Conservation (phyloP, 2,888 invertebrate genomes). For the Prosapia bicincta region DNA sequence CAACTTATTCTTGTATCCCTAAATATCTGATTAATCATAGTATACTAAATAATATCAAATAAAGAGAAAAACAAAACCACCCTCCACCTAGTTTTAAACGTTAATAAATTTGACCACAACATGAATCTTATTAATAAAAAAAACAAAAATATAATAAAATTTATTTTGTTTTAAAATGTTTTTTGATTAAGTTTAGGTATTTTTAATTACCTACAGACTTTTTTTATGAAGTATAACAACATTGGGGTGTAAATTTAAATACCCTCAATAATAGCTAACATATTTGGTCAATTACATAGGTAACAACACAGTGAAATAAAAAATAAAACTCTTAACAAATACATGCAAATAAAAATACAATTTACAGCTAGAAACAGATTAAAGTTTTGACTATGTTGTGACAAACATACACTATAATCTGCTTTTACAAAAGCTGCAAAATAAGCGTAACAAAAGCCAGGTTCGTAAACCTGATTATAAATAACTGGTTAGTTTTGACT, state of each 20-base stretch:
- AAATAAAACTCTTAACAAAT: not conserved
- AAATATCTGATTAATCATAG: no score
- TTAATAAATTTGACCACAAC: not conserved
- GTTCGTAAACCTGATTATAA: not conserved
- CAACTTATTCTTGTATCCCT: no score
- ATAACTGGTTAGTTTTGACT: slow-evolving; percentile 32
- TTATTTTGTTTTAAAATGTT: not conserved
- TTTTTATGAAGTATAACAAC: not conserved
- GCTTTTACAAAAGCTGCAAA: not conserved
- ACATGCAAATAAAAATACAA: not conserved
- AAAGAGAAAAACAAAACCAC: not conserved
- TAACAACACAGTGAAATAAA: not conserved
- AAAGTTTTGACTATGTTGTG: not conserved
- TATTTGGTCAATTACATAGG: not conserved
- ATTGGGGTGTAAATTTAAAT: no score
- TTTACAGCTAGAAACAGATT: not conserved
- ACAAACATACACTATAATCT: not conserved
- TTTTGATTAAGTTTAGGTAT: not conserved
- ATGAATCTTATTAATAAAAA: no score
- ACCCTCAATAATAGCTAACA: not conserved
- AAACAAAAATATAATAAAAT: no score
- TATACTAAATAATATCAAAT: no score
- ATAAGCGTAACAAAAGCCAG: not conserved
- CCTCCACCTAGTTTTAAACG: not conserved
- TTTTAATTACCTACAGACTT: not conserved